Conservation (phyloP, 2,113 vertebrate species). For the Pollimyrus isidori region DNA sequence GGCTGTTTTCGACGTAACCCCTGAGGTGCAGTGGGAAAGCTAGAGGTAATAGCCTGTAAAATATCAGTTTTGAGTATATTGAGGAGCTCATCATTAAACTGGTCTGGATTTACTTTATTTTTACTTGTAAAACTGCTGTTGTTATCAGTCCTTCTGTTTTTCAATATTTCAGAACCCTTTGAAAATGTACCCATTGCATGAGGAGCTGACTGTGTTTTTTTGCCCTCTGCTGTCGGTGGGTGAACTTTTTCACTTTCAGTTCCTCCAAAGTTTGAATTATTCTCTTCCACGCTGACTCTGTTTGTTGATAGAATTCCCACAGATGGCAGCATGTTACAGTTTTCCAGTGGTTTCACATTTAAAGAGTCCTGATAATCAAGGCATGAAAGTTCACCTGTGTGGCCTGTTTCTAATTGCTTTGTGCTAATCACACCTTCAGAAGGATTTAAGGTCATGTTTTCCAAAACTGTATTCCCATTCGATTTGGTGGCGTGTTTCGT, state of each 20-base stretch:
- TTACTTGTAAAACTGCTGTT: constrained; percentile 31
- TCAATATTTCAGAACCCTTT: constrained; percentile 51
- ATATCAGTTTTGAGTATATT: constrained; percentile 61
- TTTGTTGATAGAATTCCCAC: constrained; percentile 36
- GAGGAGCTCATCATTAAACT: constrained; percentile 48
- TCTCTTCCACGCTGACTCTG: constrained; percentile 40
- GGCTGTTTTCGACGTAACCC: constrained; percentile 34
- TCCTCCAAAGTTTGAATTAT: constrained; percentile 41
- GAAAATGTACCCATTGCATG: constrained; percentile 43
- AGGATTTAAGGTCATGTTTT: constrained; percentile 41
- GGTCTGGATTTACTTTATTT: constrained; percentile 14
- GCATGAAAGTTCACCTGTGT: constrained; percentile 15
- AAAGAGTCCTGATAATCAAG: constrained; percentile 43
- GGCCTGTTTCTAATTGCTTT: constrained; percentile 38
- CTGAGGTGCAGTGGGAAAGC: constrained; percentile 47
- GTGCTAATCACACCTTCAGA: constrained; percentile 40
- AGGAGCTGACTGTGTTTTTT: constrained; percentile 33
- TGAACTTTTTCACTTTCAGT: constrained; percentile 34
- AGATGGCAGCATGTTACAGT: constrained; percentile 13
- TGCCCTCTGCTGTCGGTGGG: constrained; percentile 30
- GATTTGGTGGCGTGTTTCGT: constrained; percentile 74
- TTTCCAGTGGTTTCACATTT: constrained; percentile 33
- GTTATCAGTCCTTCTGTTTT: constrained; percentile 48
- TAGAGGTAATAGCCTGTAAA: constrained; percentile 48
- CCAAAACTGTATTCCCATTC: constrained; percentile 30